Evolutionary conservation across 2,113 vertebrate species (phyloP).

Genomic region (Stictonetta naevosa): DNA sequence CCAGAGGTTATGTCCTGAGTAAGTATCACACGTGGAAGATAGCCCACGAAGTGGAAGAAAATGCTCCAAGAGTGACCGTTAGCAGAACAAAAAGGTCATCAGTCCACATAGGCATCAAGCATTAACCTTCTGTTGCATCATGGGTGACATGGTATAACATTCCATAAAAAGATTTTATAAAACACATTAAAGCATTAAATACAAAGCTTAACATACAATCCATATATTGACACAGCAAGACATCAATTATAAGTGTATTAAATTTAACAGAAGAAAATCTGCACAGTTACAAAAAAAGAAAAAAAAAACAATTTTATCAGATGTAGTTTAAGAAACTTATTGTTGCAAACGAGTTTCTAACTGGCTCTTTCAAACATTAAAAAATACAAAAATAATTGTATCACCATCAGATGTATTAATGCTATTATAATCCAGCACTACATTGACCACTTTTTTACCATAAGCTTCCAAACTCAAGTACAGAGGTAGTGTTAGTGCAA

Average conservation of each 20-base stretch:
- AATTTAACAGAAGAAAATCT: neutral
- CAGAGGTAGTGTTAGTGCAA: neutral
- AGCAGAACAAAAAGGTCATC: constrained; percentile 40
- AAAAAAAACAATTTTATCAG: neutral
- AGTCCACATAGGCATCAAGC: constrained; percentile 35
- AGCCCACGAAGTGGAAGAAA: constrained; percentile 51
- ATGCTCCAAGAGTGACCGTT: constrained; percentile 27
- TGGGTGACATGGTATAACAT: constrained; percentile 27
- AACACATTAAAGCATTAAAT: constrained; percentile 57
- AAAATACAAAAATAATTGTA: neutral
- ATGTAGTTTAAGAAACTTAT: neutral
- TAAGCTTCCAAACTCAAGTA: neutral
- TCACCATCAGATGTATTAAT: neutral
- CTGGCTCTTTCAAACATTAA: neutral
- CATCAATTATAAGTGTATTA: constrained; percentile 23
- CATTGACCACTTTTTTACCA: neutral
- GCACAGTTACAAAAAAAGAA: neutral
- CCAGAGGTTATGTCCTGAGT: constrained; percentile 61
- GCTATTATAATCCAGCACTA: neutral
- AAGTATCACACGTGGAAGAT: constrained; percentile 52
- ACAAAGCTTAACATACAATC: constrained; percentile 71
- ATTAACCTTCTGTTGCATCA: constrained; percentile 55
- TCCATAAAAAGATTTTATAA: constrained; percentile 64
- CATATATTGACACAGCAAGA: constrained; percentile 41
- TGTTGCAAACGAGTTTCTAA: constrained; percentile 1